Conservation (phyloP, 1,140 invertebrate genomes). For the Harpegnathos saltator region DNA sequence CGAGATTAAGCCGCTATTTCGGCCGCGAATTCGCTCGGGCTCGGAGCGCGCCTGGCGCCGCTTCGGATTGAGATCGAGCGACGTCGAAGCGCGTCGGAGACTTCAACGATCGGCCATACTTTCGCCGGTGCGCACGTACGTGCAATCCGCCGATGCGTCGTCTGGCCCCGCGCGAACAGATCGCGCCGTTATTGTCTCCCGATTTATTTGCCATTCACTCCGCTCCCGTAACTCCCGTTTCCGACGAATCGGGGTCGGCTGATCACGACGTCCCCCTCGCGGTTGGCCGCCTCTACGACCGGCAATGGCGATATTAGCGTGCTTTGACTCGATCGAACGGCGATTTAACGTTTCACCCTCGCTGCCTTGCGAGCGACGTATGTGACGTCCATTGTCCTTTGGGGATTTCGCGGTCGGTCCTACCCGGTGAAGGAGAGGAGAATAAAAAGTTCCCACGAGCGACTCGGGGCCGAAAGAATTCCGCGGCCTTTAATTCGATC, state of each 20-base stretch:
- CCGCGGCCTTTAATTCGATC: constrained; percentile 3
- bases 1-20: neutral
- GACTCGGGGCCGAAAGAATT: constrained; percentile 16
- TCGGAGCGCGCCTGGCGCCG: no score
- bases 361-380: constrained; percentile 76
- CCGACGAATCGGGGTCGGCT: constrained; percentile 24
- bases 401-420: constrained; percentile 79
- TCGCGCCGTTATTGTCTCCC: constrained; percentile 15
- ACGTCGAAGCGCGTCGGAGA: constrained; percentile 68
- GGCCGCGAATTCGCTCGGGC: neutral
- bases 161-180: constrained; percentile 10
- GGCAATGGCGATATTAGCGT: constrained; percentile 81
- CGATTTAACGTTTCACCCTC: constrained; percentile 80
- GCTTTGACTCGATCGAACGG: constrained; percentile 81
- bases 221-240: constrained; percentile 54
- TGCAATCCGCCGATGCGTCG: constrained; percentile 31
- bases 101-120: constrained; percentile 72
- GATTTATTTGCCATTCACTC: constrained; percentile 12
- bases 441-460: constrained; percentile 35
- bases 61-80: constrained; percentile 47
- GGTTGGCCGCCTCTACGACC: constrained; percentile 43
- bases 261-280: constrained; percentile 53
- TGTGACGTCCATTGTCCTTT: constrained; percentile 83
- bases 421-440: constrained; percentile 20
- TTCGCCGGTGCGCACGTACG: constrained; percentile 42